phyloP scores from a whole-genome alignment of 2,888 invertebrate genomes.

The Tanytarsus gracilentus region DNA sequence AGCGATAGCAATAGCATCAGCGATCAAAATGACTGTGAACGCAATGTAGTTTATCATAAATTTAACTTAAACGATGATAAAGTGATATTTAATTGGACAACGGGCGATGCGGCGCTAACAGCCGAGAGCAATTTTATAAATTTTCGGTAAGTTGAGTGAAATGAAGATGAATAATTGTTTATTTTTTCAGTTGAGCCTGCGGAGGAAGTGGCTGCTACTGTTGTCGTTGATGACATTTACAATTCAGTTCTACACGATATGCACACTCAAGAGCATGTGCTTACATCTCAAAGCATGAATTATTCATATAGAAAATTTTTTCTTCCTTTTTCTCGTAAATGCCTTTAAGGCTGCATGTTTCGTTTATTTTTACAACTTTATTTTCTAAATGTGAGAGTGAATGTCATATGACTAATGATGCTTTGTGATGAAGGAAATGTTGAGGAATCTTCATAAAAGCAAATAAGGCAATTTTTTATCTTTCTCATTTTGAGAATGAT shows the following conservation, averaged over 20 bases:
- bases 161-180: too few relatives aligned
- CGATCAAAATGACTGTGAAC: slow-evolving; percentile 18
- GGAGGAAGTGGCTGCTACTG: too few relatives aligned
- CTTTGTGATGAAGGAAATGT: too few relatives aligned
- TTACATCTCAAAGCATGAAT: not conserved
- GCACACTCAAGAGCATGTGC: too few relatives aligned
- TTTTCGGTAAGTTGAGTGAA: not conserved
- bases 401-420: not conserved
- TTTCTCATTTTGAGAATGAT: too few relatives aligned
- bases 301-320: slow-evolving; percentile 2
- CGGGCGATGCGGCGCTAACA: not conserved
- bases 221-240: too few relatives aligned
- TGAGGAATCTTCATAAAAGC: too few relatives aligned
- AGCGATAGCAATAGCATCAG: not conserved
- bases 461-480: too few relatives aligned
- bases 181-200: too few relatives aligned
- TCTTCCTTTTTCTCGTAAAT: not conserved
- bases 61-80: slow-evolving; percentile 10
- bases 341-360: slow-evolving; percentile 2
- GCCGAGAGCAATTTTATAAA: not conserved
- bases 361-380: not conserved
- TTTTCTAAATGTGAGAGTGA: not conserved
- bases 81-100: slow-evolving; percentile 15
- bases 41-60: slow-evolving; percentile 14
- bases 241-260: too few relatives aligned